These are phyloP conservation scores for Sesamia inferens DNA, from an alignment of 2,888 invertebrate species.

Conservation along the genomic window DNA sequence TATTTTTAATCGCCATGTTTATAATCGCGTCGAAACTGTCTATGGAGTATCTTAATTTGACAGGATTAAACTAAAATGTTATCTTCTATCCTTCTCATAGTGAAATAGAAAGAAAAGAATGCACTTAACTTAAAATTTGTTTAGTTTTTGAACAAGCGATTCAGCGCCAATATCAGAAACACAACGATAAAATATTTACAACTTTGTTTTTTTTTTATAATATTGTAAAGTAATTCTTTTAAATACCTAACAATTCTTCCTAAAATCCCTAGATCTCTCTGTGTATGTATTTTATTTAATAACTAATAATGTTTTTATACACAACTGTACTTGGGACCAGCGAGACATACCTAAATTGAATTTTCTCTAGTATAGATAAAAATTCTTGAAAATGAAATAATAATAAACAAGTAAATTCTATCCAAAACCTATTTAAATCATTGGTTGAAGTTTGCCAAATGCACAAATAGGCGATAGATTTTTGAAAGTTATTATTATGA, in stretches of 20 bases:
- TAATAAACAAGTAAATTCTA: slow-evolving; percentile 3
- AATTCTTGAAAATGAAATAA: slow-evolving; percentile 25
- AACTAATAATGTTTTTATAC: slow-evolving; percentile 28
- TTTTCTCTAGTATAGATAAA: not conserved
- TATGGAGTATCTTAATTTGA: too few species aligned
- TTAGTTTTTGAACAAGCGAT: too few species aligned
- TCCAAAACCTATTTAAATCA: slow-evolving; percentile 23
- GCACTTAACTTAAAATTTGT: too few species aligned
- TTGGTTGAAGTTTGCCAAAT: slow-evolving; percentile 20
- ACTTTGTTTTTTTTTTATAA: slow-evolving; percentile 18
- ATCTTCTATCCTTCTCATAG: too few species aligned
- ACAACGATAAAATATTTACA: slow-evolving; percentile 56
- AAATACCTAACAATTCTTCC: slow-evolving; percentile 5
- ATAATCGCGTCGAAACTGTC: too few species aligned
- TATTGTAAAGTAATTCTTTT: slow-evolving; percentile 16
- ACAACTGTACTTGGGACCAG: slow-evolving; percentile 58
- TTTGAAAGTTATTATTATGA: slow-evolving; percentile 12
- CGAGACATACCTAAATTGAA: slow-evolving; percentile 22
- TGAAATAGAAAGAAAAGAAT: too few species aligned
- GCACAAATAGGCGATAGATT: slow-evolving; percentile 26
- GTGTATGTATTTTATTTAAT: slow-evolving; percentile 14
- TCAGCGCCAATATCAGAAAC: slow-evolving; percentile 31
- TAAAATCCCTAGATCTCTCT: slow-evolving; percentile 15
- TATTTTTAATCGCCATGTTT: too few species aligned
- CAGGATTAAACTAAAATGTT: too few species aligned